phyloP scores from a whole-genome alignment of 1,140 invertebrate genomes.

The Diorhabda elongata region DNA sequence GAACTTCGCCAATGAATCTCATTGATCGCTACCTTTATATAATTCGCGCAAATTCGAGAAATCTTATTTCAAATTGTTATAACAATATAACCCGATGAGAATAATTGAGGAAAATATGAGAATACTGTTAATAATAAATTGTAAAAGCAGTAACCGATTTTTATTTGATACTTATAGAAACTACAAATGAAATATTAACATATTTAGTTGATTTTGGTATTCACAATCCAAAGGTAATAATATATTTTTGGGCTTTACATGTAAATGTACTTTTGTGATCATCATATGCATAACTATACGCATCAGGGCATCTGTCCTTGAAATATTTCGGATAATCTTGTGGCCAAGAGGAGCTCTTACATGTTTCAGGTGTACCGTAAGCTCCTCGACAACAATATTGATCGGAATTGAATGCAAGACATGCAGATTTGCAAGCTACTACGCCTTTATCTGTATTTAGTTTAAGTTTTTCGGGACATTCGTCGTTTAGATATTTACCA shows the following conservation, averaged over 20 bases:
- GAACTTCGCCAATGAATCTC: no score
- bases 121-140: no score
- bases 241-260: slow-evolving; percentile 38
- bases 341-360: slow-evolving; percentile 44
- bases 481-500: slow-evolving; percentile 42
- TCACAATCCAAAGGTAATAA: slow-evolving; percentile 30
- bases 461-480: slow-evolving; percentile 44
- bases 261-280: slow-evolving; percentile 47
- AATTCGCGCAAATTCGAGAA: no score
- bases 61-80: no score
- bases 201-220: no score
- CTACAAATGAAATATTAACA: no score
- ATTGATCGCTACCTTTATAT: no score
- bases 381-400: slow-evolving; percentile 47
- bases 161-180: no score
- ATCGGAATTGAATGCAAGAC: slow-evolving; percentile 47
- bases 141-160: no score
- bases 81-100: no score
- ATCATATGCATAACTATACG: slow-evolving; percentile 50
- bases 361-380: slow-evolving; percentile 44
- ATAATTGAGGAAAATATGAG: no score
- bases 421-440: slow-evolving; percentile 52
- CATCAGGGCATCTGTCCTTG: slow-evolving; percentile 49
- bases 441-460: slow-evolving; percentile 34
- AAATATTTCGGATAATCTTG: slow-evolving; percentile 47